Evolutionary conservation across 2,888 invertebrate genomes (phyloP), one percentile per base, ranked within the genome.

Genomic region (Cryptocheilus praepositus): DNA sequence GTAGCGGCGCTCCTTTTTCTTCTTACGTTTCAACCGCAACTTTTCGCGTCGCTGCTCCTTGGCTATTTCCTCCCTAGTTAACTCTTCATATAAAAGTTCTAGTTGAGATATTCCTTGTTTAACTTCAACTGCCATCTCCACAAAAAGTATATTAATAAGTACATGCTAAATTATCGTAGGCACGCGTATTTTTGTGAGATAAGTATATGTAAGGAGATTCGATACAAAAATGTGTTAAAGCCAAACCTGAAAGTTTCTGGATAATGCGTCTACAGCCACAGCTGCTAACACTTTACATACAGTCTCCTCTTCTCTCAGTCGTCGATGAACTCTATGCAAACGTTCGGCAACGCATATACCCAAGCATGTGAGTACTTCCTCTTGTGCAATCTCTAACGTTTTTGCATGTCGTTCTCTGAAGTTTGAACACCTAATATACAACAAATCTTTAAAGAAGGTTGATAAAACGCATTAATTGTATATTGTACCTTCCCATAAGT

Each of bases 361-460:
- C 69, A 98, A 92, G 88, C 98, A 98, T 11, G 97, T 97, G 75
- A 98, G 91, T 64, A 98, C 97, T 90, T 98, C 98, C 89, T 98
- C 97, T 89, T 98, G 98, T 80, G 98, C 98, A 76, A 97, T 96
- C 91, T 98, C 98, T 81, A 98, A 90, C n/a, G 98, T 98, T 90
- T 98, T 98, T 7, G 98, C 98, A 88, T 98, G 98, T 64, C 98
- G 92, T 89, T 98, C 98, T 71, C 97, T 86, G 65, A 58, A 74
- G 74, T 18, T 52, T 61, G 59, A 43, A 61, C 55, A 55, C 19
- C 8, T n/a, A n/a, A 43, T 61, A 45, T 57, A 44, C 43, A 49
- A 59, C 59, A 36, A 45, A 55, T 22, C 11, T 28, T 19, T 25
- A 59, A 44, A 16, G 45, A 36, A 28, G 49, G 19, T 36, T 52